A percentile compares a stretch with the other conserved stretches of the same genome.
Evolutionary conservation across 2,113 vertebrate genomes (phyloP).

Genomic region (Rhinopomastus cyanomelas): DNA sequence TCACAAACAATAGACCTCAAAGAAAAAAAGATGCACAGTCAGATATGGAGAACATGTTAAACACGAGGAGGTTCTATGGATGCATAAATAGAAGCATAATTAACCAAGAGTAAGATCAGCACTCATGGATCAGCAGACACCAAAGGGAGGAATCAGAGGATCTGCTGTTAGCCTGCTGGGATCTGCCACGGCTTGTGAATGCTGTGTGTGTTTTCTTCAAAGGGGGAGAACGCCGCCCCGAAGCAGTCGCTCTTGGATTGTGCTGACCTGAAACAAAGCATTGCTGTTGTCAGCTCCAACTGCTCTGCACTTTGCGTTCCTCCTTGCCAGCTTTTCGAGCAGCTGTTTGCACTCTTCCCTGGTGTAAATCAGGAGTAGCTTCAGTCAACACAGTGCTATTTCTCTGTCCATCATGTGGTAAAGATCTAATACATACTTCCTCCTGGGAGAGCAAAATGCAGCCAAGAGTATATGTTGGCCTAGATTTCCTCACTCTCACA

Average conservation of each 20-base stretch:
- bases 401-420: background rate
- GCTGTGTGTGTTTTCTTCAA: background rate
- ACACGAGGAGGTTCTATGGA: background rate
- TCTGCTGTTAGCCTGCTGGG: background rate
- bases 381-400: background rate
- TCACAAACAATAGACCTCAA: background rate
- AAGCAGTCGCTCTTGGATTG: conserved; percentile 24
- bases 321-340: background rate
- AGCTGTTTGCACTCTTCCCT: conserved; percentile 14
- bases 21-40: background rate
- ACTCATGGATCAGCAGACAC: background rate
- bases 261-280: conserved; percentile 41
- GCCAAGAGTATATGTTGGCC: background rate
- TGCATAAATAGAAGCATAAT: background rate
- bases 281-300: background rate
- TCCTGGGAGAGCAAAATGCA: background rate
- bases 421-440: background rate
- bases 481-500: background rate
- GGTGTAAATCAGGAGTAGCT: conserved; percentile 18
- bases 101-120: background rate
- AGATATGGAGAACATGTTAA: background rate
- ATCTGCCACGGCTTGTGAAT: background rate
- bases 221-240: conserved; percentile 24
- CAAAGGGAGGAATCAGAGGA: background rate
- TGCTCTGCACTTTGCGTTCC: conserved; percentile 37